Evolutionary conservation across 2,113 vertebrate species (phyloP).

Genomic region (Corythaixoides concolor): DNA sequence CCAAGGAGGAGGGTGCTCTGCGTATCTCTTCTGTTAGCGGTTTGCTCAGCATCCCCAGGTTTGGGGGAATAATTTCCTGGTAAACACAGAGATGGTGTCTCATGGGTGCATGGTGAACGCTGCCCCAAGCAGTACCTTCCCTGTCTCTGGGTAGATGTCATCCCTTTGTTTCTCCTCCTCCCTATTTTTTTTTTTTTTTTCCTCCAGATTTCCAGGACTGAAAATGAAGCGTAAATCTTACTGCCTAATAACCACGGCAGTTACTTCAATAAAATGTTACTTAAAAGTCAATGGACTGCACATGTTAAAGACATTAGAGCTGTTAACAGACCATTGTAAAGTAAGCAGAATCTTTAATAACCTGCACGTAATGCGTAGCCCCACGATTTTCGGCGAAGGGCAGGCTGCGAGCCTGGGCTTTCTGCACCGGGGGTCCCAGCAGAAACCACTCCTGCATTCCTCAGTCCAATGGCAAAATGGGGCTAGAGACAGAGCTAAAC

Average conservation of each 20-base stretch:
- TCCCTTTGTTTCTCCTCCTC: not conserved
- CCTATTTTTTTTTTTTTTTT: not conserved
- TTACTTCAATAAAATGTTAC: constrained; percentile 84
- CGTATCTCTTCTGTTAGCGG: not conserved
- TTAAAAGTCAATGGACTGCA: constrained; percentile 84
- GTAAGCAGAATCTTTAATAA: constrained; percentile 83
- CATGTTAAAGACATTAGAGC: constrained; percentile 84
- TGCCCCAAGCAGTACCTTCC: not conserved
- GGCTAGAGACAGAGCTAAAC: not conserved
- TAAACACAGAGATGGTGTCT: not conserved
- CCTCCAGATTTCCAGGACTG: constrained; percentile 66
- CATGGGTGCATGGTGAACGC: accelerated
- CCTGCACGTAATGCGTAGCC: constrained; percentile 28
- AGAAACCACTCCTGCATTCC: not conserved
- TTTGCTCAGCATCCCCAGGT: not conserved
- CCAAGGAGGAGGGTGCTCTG: constrained; percentile 51
- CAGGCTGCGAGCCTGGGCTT: not conserved
- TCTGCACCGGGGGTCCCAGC: not conserved
- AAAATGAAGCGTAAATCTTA: constrained; percentile 87
- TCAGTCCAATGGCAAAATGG: not conserved
- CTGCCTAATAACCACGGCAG: constrained; percentile 82
- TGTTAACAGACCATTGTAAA: constrained; percentile 84
- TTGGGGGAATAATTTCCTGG: not conserved
- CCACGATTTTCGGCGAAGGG: constrained; percentile 14
- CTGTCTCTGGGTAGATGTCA: constrained; percentile 13